Evolutionary conservation across 1,140 invertebrate species (phyloP), one percentile per base, ranked within the genome.

Genomic region (Macrotrachela quadricornifera): DNA sequence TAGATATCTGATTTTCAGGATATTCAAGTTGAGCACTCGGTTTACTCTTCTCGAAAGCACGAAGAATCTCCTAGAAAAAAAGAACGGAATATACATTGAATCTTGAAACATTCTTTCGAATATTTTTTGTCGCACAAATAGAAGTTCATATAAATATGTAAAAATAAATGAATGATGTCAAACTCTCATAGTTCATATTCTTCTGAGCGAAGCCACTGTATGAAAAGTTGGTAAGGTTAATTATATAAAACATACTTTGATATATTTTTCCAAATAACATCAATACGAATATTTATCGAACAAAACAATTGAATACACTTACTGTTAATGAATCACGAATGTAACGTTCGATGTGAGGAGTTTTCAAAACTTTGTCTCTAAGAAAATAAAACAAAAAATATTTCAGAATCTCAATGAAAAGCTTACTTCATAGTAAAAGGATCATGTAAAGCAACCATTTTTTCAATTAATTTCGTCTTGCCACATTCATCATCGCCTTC

Each of bases 391-490:
- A 38, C 1, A 6, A 15, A 38, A 21, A n/a, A 12, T 13, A 51
- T 38, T 44, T 36, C n/a, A n/a, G n/a, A n/a, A 30, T 39, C 8
- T 2, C 1, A 46, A 36, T 8, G 3, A 13, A n/a, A n/a, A 12
- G 13, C 14, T 47, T n/a, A 11, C 14, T 48, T 10, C 14, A 6
- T 9, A 46, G 10, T 46, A 3, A 46, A 13, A 13, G 16, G 15
- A 46, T 46, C 90, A 76, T 99, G 92, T 63, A 97, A 78, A 74
- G 97, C 97, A 67, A 88, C 80, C 91, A 99, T 97, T 75, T 97
- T 92, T 75, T 99, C 97, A 61, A 99, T 91, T 70, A 99, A 95
- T 58, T 92, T 97, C 63, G 87, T 94, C 75, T 99, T 97, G 60
- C 92, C 92, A 45, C 87, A 95, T 73, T 77, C 63, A 67, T 73